These are phyloP conservation scores for Aphidius gifuensis DNA, from an alignment of 1,140 invertebrate species.

Conservation along the genomic window DNA sequence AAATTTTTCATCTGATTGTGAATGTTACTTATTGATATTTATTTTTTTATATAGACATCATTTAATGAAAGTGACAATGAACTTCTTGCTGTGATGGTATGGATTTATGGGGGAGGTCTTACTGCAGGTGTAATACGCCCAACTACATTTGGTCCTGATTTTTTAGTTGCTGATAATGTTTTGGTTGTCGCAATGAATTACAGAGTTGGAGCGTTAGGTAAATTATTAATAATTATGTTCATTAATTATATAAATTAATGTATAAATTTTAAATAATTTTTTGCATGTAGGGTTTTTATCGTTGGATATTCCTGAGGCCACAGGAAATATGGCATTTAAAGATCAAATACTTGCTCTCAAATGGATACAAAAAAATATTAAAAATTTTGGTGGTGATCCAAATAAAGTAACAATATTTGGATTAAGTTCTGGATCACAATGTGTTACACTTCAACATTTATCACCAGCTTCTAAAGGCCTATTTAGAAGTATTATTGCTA, in stretches of 20 bases:
- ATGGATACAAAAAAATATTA: conserved; percentile 53
- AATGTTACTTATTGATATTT: too few relatives aligned
- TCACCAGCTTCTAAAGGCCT: conserved; percentile 30
- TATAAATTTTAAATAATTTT: too few relatives aligned
- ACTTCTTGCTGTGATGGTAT: conserved; percentile 53
- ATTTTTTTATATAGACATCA: background rate
- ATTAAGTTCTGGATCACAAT: conserved; percentile 38
- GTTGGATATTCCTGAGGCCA: conserved; percentile 57
- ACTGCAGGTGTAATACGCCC: conserved; percentile 28
- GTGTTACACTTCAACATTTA: conserved; percentile 34
- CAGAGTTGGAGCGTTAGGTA: conserved; percentile 39
- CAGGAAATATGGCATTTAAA: conserved; percentile 68
- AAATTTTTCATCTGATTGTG: too few relatives aligned
- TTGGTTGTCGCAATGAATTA: conserved; percentile 56
- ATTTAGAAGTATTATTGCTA: conserved; percentile 47
- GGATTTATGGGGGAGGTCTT: conserved; percentile 58
- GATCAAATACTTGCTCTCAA: conserved; percentile 50
- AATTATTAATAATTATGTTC: background rate
- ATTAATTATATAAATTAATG: too few relatives aligned
- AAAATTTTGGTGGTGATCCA: conserved; percentile 37
- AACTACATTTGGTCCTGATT: conserved; percentile 33
- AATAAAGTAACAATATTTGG: conserved; percentile 51
- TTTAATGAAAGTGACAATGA: background rate
- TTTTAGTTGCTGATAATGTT: conserved; percentile 48
- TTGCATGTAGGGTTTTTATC: conserved; percentile 54